A percentile compares a stretch with the other conserved stretches of the same genome.
These are phyloP conservation scores for Enteromius thamalakanensis DNA, from an alignment of 2,797 vertebrate genomes.

Conservation along the genomic window DNA sequence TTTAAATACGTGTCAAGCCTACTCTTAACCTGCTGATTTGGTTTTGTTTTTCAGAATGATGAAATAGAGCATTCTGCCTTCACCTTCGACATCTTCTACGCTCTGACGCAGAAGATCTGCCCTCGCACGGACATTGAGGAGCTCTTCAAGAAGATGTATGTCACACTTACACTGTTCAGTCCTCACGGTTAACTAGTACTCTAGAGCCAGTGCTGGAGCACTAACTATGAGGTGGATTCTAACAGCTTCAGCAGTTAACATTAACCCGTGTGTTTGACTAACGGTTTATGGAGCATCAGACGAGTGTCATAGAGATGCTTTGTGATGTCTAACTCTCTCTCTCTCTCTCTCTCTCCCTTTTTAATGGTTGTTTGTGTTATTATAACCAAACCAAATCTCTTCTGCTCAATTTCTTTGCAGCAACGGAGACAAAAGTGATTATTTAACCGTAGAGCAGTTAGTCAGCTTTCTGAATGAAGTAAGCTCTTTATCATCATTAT, in stretches of 20 bases:
- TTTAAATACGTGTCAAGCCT: not conserved
- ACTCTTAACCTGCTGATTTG: not conserved
- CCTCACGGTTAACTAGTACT: not conserved
- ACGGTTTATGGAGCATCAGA: slow-evolving; percentile 58
- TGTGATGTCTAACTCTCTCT: slow-evolving; percentile 64
- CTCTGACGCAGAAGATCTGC: slow-evolving; percentile 98
- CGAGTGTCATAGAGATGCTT: slow-evolving; percentile 47
- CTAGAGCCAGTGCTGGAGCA: slow-evolving; percentile 58
- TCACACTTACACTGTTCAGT: slow-evolving; percentile 31
- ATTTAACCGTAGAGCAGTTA: slow-evolving; percentile 99
- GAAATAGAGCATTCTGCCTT: slow-evolving; percentile 93
- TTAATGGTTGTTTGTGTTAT: slow-evolving; percentile 67
- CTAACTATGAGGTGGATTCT: slow-evolving; percentile 86
- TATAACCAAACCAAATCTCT: slow-evolving; percentile 70
- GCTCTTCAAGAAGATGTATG: slow-evolving; percentile 97
- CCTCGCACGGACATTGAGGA: slow-evolving; percentile 99
- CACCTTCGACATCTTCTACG: slow-evolving; percentile 97
- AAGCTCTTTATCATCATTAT: slow-evolving; percentile 97
- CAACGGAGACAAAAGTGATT: slow-evolving; percentile 99
- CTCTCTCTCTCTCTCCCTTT: slow-evolving; percentile 47
- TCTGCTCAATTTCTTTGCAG: slow-evolving; percentile 99
- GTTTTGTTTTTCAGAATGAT: slow-evolving; percentile 85
- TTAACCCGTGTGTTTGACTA: slow-evolving; percentile 83
- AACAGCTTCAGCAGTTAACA: slow-evolving; percentile 83
- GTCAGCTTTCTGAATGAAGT: slow-evolving; percentile 99